Base-by-base conservation (phyloP, 2,888 invertebrate species). In the Deilephila elpenor region DNA sequence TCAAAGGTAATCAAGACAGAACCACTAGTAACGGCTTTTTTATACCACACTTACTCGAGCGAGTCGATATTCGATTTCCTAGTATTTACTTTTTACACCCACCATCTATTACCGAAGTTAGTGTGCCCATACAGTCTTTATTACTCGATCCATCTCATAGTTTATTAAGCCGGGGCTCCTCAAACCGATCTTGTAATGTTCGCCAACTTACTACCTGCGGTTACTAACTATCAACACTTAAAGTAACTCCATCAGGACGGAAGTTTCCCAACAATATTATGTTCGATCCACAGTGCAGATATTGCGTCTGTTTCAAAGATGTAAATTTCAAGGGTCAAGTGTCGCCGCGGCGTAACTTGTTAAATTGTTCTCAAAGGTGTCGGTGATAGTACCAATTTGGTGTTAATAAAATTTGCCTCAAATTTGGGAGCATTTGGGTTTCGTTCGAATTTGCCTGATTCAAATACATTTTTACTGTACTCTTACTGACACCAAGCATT, bases 331-430 rank as follows among this genome's bases (percentile, higher is more conserved):
- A 81, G 75, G 76, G 78, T 79, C 79, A 80, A 83, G 79, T 80
- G 82, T 82, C 76, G 79, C 78, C 78, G 85, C 86, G 84, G 86
- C 78, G 81, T 85, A 87, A 89, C 80, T 82, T 84, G 87, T 86
- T 88, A 85, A 83, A 83, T 82, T 81, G 84, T 85, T 84, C 86
- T 87, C 83, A 86, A 86, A 86, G 88, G 83, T 80, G 83, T 84
- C 77, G 76, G 77, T 79, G 82, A 86, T 89, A 86, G 89, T 87
- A 82, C 84, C 87, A 87, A 89, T 90, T 85, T 87, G 84, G 82
- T 79, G 82, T n/a, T 88, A 87, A 88, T 88, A 86, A 84, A 86
- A 82, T 83, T 86, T 87, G 85, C 77, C 85, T 83, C 89, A 88
- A 89, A 89, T 90, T 89, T 89, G 77, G 82, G 73, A 75, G 77